Conservation (phyloP, 2,888 invertebrate species). For the Hyposoter dolosus region DNA sequence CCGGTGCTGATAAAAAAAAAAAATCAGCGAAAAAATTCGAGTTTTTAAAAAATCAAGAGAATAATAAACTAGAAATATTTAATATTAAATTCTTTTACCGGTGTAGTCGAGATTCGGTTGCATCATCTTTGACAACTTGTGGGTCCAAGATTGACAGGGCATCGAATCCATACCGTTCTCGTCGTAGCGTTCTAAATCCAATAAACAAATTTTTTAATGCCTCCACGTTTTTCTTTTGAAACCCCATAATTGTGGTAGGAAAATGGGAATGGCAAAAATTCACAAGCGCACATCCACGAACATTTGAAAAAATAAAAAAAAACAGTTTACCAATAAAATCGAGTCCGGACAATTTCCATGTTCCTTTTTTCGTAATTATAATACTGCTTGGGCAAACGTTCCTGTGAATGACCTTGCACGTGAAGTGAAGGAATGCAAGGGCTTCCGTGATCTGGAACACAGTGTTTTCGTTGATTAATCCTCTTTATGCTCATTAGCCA, state of each 20-base stretch:
- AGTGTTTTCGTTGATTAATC: background rate
- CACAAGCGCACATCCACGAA: background rate
- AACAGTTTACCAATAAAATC: constrained; percentile 93
- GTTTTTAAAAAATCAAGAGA: background rate
- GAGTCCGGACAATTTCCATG: constrained; percentile 98
- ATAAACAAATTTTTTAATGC: background rate
- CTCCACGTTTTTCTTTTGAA: background rate
- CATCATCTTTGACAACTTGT: constrained; percentile 94
- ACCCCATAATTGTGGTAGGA: background rate
- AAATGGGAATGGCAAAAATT: too few relatives aligned
- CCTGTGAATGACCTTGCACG: constrained; percentile 94
- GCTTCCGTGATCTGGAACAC: constrained; percentile 95
- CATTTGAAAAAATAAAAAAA: background rate
- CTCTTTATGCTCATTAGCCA: background rate
- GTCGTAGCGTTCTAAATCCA: constrained; percentile 87
- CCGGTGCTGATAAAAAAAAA: constrained; percentile 90
- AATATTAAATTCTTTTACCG: constrained; percentile 86
- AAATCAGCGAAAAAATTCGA: background rate
- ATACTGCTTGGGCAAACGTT: constrained; percentile 98
- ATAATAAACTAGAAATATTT: background rate
- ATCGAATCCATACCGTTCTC: constrained; percentile 85
- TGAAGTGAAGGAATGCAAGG: constrained; percentile 95
- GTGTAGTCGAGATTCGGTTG: constrained; percentile 98
- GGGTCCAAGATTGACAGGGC: constrained; percentile 95
- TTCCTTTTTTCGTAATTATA: constrained; percentile 95